Evolutionary conservation across 2,888 invertebrate genomes (phyloP).

Genomic region (Hipparchia sbordonii): DNA sequence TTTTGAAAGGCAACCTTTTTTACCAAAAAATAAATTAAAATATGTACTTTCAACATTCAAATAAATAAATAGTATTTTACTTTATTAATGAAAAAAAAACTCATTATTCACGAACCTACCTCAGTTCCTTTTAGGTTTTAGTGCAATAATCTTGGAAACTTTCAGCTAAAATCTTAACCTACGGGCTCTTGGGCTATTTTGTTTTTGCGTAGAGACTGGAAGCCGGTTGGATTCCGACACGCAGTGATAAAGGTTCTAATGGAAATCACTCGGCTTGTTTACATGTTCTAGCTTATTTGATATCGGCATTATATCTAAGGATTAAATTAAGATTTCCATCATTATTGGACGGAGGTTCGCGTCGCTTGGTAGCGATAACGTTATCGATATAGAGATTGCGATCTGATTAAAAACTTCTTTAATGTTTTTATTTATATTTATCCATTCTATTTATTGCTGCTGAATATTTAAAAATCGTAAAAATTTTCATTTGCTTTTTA

Average conservation of each 20-base stretch:
- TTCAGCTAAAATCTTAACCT: not conserved
- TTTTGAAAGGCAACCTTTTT: no score
- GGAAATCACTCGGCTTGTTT: constrained; percentile 30
- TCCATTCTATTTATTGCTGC: not conserved
- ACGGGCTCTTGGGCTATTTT: not conserved
- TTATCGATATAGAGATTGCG: constrained; percentile 5
- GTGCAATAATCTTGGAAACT: not conserved
- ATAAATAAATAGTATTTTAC: no score
- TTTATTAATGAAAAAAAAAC: no score
- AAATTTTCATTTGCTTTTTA: no score
- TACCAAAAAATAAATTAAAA: not conserved
- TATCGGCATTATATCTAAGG: constrained; percentile 14
- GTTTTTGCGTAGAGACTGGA: constrained; percentile 16
- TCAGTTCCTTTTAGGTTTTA: not conserved
- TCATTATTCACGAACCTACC: not conserved
- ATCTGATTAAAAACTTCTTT: constrained; percentile 2
- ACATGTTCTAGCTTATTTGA: constrained; percentile 23
- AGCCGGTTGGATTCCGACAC: constrained; percentile 33
- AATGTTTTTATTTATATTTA: not conserved
- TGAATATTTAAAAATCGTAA: no score
- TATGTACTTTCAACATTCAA: not conserved
- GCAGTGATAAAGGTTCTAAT: constrained; percentile 30
- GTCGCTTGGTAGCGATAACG: constrained; percentile 10
- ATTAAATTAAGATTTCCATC: constrained; percentile 30
- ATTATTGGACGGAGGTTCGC: constrained; percentile 23